Conservation (phyloP, 2,797 vertebrate genomes). For the Fistularia commersonii region DNA sequence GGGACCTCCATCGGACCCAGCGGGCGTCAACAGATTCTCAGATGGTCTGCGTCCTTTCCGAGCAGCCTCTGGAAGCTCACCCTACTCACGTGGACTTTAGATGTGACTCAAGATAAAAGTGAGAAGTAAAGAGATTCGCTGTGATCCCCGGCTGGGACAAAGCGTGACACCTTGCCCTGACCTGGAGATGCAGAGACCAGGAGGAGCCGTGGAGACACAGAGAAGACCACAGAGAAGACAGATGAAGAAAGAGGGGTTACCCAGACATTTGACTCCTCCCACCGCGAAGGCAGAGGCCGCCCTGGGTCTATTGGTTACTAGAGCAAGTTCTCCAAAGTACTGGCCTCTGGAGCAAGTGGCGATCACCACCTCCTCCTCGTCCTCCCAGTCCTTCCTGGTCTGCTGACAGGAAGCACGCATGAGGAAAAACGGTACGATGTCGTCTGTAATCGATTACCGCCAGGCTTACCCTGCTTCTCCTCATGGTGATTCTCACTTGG, state of each 20-base stretch:
- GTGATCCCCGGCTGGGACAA: too few species aligned
- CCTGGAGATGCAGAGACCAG: too few species aligned
- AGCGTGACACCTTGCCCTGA: too few species aligned
- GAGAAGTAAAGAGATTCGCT: too few species aligned
- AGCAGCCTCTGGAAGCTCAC: too few species aligned
- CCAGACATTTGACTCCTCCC: conserved; percentile 95
- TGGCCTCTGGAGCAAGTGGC: conserved; percentile 91
- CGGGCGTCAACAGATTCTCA: too few species aligned
- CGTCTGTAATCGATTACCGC: not conserved
- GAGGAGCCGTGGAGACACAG: too few species aligned
- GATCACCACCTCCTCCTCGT: conserved; percentile 91
- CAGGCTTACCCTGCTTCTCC: conserved; percentile 85
- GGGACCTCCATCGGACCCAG: too few species aligned
- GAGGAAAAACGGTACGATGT: not conserved
- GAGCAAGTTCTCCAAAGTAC: conserved; percentile 96
- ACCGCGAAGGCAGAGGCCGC: conserved; percentile 96
- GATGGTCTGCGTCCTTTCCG: too few species aligned
- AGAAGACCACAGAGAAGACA: not conserved
- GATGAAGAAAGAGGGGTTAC: conserved; percentile 63
- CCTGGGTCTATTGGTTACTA: conserved; percentile 97
- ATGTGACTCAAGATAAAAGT: too few species aligned
- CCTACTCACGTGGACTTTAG: too few species aligned
- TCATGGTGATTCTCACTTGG: conserved; percentile 98
- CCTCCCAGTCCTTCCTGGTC: conserved; percentile 77
- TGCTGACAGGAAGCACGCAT: conserved; percentile 23